A percentile compares a stretch with the other conserved stretches of the same genome.
Evolutionary conservation across 2,888 invertebrate genomes (phyloP).

Genomic region (Ceramica pisi): DNA sequence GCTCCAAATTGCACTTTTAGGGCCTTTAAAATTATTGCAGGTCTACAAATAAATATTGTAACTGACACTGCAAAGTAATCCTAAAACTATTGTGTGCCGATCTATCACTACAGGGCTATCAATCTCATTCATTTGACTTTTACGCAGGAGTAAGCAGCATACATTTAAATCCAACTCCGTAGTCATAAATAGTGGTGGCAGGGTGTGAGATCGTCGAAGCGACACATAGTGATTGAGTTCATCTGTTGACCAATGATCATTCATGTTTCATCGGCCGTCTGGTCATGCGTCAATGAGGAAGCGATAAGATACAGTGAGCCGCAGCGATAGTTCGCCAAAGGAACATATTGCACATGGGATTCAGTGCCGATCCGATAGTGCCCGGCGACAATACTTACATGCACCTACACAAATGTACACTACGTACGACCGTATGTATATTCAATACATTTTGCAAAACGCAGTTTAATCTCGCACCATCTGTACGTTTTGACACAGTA

Average conservation of each 20-base stretch:
- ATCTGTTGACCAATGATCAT: constrained; percentile 66
- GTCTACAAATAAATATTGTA: constrained; percentile 23
- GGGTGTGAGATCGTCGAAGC: constrained; percentile 33
- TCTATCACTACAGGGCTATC: constrained; percentile 42
- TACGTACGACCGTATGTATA: constrained; percentile 11
- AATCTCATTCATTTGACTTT: constrained; percentile 53
- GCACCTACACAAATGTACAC: constrained; percentile 10
- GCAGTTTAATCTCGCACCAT: constrained; percentile 3
- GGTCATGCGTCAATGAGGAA: constrained; percentile 75
- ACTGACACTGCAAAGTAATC: constrained; percentile 14
- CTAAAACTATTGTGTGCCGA: constrained; percentile 44
- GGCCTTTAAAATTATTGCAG: neutral
- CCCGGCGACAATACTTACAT: constrained; percentile 24
- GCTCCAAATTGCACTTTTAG: constrained; percentile 24
- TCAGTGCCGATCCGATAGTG: constrained; percentile 33
- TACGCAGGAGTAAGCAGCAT: constrained; percentile 46
- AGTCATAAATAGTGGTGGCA: constrained; percentile 42
- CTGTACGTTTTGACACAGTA: constrained; percentile 18
- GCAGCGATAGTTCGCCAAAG: constrained; percentile 56
- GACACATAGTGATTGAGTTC: constrained; percentile 54
- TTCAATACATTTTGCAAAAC: constrained; percentile 11
- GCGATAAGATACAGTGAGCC: constrained; percentile 71
- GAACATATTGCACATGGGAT: constrained; percentile 53
- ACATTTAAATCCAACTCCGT: constrained; percentile 33
- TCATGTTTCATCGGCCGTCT: constrained; percentile 75